Base-by-base conservation (phyloP, 2,797 vertebrate species). In the Pampus argenteus region DNA sequence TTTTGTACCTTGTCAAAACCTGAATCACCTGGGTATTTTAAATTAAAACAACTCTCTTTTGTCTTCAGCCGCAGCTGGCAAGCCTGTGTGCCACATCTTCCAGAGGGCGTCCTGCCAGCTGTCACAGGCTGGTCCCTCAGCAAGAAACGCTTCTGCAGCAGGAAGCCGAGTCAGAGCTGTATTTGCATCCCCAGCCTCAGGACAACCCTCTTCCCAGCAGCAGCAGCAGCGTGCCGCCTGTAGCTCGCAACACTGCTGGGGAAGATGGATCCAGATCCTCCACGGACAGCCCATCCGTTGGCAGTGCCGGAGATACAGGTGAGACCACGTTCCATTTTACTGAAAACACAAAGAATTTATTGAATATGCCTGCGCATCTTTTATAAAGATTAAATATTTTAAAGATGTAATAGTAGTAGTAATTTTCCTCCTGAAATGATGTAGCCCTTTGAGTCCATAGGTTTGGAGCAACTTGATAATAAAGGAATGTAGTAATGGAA, bases 261-360 rank as follows among this genome's bases (percentile, higher is more conserved):
- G 88, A 93, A 50, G 79, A 90, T 0, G 91, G 86, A 49, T 92
- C 94, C 81, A 91, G 87, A 76, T 96, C 95, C 14, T 96, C 95
- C 63, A 95, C 91, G 0, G 96, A 96, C 54, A 96, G 94, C 81
- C 94, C 92, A 9, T 95, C 95, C 55, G 47, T 94, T 6, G 91
- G 93, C 86, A 98, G 96, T 84, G 73, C 89, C 0, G 94, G 95
- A 42, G 96, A 97, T 0, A 51, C 75, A 92, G 95, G 92, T 91
- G 55, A 77, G 87, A 67, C 23, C 20, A 62, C 44, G 56, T n/a
- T 48, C 23, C 26, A 20, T 9, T 58, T 23, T 9, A 20, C 18
- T 17, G 14, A 20, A 10, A 54, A 64, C 34, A 4, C 10, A 36
- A 52, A 51, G 9, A 36, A 22, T 29, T 20, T 0, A 23, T 20